Evolutionary conservation across 1,140 invertebrate genomes (phyloP).

Genomic region (Heliconius eleuchia): DNA sequence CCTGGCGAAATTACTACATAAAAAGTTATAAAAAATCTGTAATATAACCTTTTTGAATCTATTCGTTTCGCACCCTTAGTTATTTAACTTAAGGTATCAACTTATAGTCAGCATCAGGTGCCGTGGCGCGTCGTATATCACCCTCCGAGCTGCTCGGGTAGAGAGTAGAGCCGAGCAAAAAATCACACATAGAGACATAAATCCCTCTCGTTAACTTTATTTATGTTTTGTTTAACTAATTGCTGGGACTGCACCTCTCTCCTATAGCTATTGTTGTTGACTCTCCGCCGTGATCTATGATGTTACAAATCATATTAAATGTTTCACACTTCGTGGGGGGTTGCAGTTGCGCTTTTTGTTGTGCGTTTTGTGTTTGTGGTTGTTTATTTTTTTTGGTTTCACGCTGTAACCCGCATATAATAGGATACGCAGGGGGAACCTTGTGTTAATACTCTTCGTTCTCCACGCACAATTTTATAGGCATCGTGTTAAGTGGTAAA

Average conservation of each 20-base stretch:
- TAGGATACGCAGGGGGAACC: too few relatives aligned
- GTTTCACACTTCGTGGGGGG: constrained; percentile 11
- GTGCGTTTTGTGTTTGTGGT: neutral
- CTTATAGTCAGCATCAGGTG: neutral
- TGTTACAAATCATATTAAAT: constrained; percentile 10
- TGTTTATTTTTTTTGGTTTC: neutral
- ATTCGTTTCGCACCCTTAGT: too few relatives aligned
- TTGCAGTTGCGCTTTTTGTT: neutral
- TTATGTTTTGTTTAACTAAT: constrained; percentile 21
- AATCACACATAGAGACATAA: constrained; percentile 23
- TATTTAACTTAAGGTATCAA: too few relatives aligned
- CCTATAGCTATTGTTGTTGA: neutral
- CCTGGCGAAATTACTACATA: too few relatives aligned
- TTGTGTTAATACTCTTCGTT: too few relatives aligned
- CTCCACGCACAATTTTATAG: too few relatives aligned
- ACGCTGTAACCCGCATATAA: too few relatives aligned
- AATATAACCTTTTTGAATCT: too few relatives aligned
- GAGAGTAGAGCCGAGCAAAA: neutral
- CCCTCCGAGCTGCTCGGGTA: neutral
- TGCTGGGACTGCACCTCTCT: neutral
- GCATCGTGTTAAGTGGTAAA: too few relatives aligned
- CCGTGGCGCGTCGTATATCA: neutral
- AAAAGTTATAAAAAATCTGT: too few relatives aligned
- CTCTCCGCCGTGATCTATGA: neutral
- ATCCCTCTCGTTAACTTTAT: constrained; percentile 19